Conservation (phyloP, 2,113 vertebrate genomes). For the Odocoileus virginianus region DNA sequence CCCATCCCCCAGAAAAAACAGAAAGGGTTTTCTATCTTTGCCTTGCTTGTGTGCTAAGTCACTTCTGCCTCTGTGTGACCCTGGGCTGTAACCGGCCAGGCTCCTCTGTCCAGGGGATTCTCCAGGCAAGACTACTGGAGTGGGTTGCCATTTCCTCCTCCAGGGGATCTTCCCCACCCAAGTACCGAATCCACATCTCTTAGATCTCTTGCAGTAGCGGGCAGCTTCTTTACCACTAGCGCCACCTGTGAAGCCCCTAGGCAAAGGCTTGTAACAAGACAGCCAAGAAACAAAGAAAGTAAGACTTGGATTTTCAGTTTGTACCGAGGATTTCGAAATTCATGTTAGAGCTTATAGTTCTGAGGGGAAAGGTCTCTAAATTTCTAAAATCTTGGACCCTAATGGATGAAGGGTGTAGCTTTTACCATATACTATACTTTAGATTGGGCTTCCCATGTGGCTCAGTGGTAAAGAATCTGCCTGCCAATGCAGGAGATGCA, state of each 20-base stretch:
- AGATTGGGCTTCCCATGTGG: neutral
- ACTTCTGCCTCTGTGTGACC: neutral
- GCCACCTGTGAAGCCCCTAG: neutral
- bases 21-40: neutral
- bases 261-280: neutral
- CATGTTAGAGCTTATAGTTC: neutral
- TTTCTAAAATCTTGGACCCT: neutral
- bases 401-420: neutral
- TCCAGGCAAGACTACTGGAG: neutral
- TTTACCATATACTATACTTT: neutral
- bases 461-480: neutral
- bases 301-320: neutral
- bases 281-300: neutral
- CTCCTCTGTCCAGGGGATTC: neutral
- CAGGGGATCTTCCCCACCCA: neutral
- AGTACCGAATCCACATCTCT: neutral
- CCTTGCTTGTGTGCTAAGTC: neutral
- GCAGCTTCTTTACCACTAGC: neutral
- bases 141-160: neutral
- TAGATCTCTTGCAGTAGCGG: neutral
- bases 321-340: neutral
- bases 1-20: neutral
- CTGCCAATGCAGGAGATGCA: neutral
- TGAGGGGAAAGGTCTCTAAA: neutral
- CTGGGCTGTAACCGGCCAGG: neutral